These are phyloP conservation scores for Exocentrus adspersus DNA, from an alignment of 2,888 invertebrate species.

Conservation along the genomic window DNA sequence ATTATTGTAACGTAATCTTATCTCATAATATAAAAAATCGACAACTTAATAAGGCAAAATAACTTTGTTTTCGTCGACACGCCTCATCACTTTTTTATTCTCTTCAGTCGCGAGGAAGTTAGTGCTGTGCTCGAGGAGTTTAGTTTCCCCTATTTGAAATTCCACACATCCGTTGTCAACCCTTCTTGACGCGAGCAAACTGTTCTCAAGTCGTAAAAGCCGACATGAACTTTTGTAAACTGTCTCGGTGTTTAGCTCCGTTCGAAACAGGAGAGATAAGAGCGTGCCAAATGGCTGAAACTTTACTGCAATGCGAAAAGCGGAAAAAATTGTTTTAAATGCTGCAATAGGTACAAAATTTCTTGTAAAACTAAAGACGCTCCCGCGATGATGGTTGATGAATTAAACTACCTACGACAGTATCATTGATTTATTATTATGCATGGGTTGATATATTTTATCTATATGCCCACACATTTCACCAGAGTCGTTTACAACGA, in stretches of 20 bases:
- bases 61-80: too few relatives aligned
- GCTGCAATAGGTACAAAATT: too few relatives aligned
- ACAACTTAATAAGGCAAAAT: too few relatives aligned
- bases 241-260: neutral
- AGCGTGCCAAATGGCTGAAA: too few relatives aligned
- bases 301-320: neutral
- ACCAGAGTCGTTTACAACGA: neutral
- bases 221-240: neutral
- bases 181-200: neutral
- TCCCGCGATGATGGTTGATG: slow-evolving; percentile 6
- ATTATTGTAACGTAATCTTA: too few relatives aligned
- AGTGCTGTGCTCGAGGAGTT: neutral
- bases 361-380: neutral
- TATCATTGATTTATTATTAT: slow-evolving; percentile 8
- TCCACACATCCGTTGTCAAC: neutral
- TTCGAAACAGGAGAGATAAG: neutral
- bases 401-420: slow-evolving; percentile 1
- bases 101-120: neutral
- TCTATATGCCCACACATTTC: slow-evolving; percentile 9
- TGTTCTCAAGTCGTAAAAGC: neutral
- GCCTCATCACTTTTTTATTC: too few relatives aligned
- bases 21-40: too few relatives aligned
- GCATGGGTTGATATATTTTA: slow-evolving; percentile 8
- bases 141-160: neutral
- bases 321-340: neutral